phyloP scores from a whole-genome alignment of 2,888 invertebrate species.

The Ecliptopera silaceata region DNA sequence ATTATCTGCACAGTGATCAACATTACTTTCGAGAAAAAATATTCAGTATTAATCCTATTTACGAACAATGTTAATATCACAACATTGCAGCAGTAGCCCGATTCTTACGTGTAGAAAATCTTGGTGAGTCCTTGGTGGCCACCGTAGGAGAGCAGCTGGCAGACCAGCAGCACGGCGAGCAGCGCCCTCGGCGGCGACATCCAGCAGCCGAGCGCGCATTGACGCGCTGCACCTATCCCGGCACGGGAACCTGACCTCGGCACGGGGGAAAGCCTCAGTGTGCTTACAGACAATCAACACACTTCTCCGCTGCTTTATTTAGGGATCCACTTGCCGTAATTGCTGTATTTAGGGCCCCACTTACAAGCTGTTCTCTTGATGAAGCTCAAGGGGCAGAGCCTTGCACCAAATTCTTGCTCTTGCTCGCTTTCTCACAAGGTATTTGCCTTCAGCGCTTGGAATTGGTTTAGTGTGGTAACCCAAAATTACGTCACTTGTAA shows the following conservation, averaged over 20 bases:
- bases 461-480: neutral
- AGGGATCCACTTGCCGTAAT: no score
- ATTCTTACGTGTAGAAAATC: conserved; percentile 78
- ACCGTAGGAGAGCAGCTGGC: conserved; percentile 78
- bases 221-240: conserved; percentile 71
- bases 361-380: no score
- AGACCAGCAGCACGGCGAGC: conserved; percentile 75
- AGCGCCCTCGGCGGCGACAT: conserved; percentile 82
- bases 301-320: neutral
- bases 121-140: conserved; percentile 82
- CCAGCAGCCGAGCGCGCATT: conserved; percentile 76
- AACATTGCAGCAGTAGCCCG: neutral
- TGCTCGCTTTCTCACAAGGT: no score
- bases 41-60: no score
- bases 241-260: conserved; percentile 43
- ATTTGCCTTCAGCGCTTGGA: neutral
- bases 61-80: no score
- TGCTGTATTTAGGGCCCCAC: no score
- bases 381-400: no score
- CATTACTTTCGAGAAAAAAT: no score
- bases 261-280: neutral
- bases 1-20: no score
- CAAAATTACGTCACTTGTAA: neutral
- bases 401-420: no score
- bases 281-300: neutral